Evolutionary conservation across 2,113 vertebrate species (phyloP), one percentile per base, ranked within the genome.

Genomic region (Gymnarchus niloticus): DNA sequence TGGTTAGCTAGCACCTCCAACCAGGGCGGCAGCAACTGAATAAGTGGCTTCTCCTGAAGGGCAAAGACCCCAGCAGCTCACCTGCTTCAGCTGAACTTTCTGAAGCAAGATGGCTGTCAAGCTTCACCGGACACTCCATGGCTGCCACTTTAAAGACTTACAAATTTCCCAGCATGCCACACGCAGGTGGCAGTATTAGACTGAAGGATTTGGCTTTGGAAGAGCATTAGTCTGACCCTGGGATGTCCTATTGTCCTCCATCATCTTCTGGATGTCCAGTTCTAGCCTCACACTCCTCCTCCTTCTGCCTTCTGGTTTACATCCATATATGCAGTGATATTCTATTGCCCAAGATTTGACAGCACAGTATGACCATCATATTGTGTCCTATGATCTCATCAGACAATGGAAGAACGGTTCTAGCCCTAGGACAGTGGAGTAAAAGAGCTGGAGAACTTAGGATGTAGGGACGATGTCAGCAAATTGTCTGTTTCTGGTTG

Each of bases 231-330:
- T 5, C 14, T 33, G 12, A 41, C 41, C 14, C 84, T 44, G 76
- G 23, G 17, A 48, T 78, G 41, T 78, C 44, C 44, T 21, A n/a
- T 33, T 84, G 85, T 86, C 83, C 54, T 89, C 89, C 93, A 92
- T 89, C 87, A 89, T 80, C 86, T 87, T 78, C 57, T 83, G 25
- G 25, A 49, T 84, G 78, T 56, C 25, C 65, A 56, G 56, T 61
- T 61, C 76, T 84, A 9, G n/a, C 28, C 52, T 48, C 49, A 17
- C 80, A 81, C 23, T 48, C 76, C 10, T 48, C 37, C 44, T 78
- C 44, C 76, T 41, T 48, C 44, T 78, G 76, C 76, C 44, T 78
- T 78, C 46, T 48, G 44, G 76, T 78, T 48, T 78, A 78, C 37
- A 46, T 78, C 44, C 44, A 48, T 23, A 48, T 48, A 37, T 41